These are phyloP conservation scores for Dilophus febrilis DNA, from an alignment of 2,888 invertebrate species.

Conservation along the genomic window DNA sequence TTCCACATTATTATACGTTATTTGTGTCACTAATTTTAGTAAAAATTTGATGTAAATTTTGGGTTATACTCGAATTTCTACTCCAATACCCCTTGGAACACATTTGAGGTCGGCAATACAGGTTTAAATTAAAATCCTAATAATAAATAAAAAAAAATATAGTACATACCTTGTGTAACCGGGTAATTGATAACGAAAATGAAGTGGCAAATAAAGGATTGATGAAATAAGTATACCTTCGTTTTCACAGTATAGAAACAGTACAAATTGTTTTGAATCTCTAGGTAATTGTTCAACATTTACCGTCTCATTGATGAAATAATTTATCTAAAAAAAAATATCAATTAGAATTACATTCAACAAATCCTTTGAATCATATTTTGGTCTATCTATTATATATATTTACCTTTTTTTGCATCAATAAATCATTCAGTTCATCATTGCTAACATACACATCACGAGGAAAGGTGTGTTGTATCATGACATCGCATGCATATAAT, in stretches of 20 bases:
- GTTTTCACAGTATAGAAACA: constrained; percentile 3
- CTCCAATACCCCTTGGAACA: no score
- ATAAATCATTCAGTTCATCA: constrained; percentile 5
- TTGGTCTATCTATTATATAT: not conserved
- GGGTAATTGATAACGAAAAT: constrained; percentile 6
- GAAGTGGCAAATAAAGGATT: constrained; percentile 1
- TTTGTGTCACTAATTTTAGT: no score
- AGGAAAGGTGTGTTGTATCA: constrained; percentile 3
- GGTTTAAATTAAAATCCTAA: not conserved
- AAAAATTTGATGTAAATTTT: no score
- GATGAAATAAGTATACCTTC: not conserved
- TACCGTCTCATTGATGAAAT: not conserved
- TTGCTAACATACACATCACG: constrained; percentile 1
- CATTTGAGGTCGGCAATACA: not conserved
- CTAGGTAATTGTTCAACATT: constrained; percentile 2
- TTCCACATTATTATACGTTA: no score
- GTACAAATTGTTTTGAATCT: not conserved
- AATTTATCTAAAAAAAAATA: constrained; percentile 1
- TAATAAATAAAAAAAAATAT: not conserved
- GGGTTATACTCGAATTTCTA: no score
- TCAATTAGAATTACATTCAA: not conserved
- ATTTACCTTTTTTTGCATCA: constrained; percentile 1
- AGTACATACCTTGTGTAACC: constrained; percentile 2
- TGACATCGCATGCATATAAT: not conserved
- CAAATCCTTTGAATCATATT: not conserved